Base-by-base conservation (phyloP, 2,113 vertebrate genomes). In the Ariopsis seemanni region DNA sequence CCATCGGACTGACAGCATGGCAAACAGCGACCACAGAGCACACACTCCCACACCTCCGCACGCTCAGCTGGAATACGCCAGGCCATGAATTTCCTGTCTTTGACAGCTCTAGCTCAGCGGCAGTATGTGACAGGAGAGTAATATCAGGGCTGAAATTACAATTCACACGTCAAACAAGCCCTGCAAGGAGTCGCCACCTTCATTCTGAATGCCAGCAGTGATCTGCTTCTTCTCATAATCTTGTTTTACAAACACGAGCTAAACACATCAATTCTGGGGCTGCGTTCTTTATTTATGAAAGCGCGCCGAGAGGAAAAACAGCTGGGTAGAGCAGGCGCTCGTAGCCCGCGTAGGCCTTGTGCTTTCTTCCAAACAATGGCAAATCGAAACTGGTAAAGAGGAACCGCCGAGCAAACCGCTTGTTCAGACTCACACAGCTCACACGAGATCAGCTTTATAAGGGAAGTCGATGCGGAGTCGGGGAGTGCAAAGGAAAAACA, bases 401-500 rank as follows among this genome's bases (percentile, higher is more conserved):
- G 71, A 80, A 77, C 15, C 72, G 34, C 5, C 18, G 55, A 87
- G 84, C 55, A 72, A 87, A 89, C 58, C 53, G 60, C 86, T 86
- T 55, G 60, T 42, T 42, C 42, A 42, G 42, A 42, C 63, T 65
- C 86, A 34, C 79, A 67, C 71, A 27, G 60, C 52, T 88, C 81
- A 18, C 71, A 53, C 57, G 5, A 77, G 71, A 81, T 67, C 71
- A 48, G 50, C 82, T 78, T 72, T 57, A 57, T 55, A 42, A 55
- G 75, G 48, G 63, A 57, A 81, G 63, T 27, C 22, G 1, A 8
- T 83, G 82, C 72, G 25, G 58, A 72, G 74, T 69, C 65, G 58
- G 81, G 84, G 74, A 55, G 72, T 50, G 82, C 86, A 82, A 74
- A 86, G 69, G 53, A 12, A 87, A 89, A 88, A 91, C 82, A 89